Evolutionary conservation across 2,113 vertebrate genomes (phyloP).

Genomic region (Nothoprocta pentlandii): DNA sequence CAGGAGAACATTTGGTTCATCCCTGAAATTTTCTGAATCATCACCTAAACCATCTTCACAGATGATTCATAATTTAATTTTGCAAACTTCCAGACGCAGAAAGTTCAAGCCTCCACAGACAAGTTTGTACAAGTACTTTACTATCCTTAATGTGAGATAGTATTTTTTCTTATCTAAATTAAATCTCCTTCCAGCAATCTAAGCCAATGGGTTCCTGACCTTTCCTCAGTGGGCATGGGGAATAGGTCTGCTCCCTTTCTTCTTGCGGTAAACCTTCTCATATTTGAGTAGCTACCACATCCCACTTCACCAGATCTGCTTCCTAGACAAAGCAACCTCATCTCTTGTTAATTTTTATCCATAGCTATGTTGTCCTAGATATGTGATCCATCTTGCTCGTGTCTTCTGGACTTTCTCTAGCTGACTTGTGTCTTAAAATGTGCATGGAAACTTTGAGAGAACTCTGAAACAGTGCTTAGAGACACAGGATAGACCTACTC

Average conservation of each 20-base stretch:
- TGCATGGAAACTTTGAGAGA: not conserved
- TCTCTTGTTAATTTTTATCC: not conserved
- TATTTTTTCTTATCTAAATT: constrained; percentile 35
- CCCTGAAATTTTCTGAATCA: not conserved
- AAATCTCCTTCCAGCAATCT: constrained; percentile 13
- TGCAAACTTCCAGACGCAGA: not conserved
- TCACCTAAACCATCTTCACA: accelerated
- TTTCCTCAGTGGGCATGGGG: not conserved
- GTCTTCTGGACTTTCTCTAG: not conserved
- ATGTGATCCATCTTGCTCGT: not conserved
- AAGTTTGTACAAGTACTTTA: not conserved
- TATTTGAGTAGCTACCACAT: not conserved
- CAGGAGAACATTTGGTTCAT: not conserved
- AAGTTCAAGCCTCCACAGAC: not conserved
- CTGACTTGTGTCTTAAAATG: not conserved
- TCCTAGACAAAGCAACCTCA: not conserved
- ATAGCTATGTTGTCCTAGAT: not conserved
- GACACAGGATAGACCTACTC: not conserved
- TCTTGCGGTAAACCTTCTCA: not conserved
- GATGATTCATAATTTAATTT: not conserved
- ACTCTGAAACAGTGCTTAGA: not conserved
- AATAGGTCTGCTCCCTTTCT: not conserved
- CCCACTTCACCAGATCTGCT: not conserved
- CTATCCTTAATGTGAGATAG: not conserved
- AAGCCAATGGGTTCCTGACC: not conserved